Percentiles rank a stretch among this genome's conserved stretches.
phyloP scores from a whole-genome alignment of 1,140 invertebrate genomes.

The Hycleus phaleratus region DNA sequence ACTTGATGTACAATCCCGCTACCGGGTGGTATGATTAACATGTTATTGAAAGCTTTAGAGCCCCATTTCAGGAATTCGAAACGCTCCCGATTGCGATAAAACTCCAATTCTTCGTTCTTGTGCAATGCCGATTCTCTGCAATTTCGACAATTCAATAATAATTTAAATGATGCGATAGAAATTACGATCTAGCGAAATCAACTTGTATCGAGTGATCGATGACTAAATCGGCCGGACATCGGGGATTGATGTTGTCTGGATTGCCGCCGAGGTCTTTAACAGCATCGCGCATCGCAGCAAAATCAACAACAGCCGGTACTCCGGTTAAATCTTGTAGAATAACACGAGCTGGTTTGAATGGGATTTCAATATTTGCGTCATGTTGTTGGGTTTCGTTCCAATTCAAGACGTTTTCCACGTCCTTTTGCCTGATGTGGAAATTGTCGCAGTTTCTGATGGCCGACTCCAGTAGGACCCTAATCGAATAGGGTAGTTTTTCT shows the following conservation, averaged over 20 bases:
- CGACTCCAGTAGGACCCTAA: conserved; percentile 89
- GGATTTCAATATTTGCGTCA: conserved; percentile 77
- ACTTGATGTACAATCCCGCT: conserved; percentile 98
- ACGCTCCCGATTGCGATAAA: conserved; percentile 92
- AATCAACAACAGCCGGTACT: conserved; percentile 97
- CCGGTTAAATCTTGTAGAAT: conserved; percentile 95
- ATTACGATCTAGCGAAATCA: conserved; percentile 83
- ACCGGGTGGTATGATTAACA: conserved; percentile 96
- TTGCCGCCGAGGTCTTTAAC: conserved; percentile 79
- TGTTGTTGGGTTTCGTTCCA: conserved; percentile 74
- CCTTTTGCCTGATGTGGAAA: conserved; percentile 77
- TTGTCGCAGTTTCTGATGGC: conserved; percentile 94
- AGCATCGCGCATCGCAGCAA: conserved; percentile 97
- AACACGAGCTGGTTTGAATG: conserved; percentile 92
- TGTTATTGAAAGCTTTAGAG: conserved; percentile 89
- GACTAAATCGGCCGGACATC: conserved; percentile 94
- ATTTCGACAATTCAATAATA: background rate
- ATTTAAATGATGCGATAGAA: conserved; percentile 18
- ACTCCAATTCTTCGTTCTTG: conserved; percentile 94
- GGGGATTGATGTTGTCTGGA: conserved; percentile 91
- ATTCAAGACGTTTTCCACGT: conserved; percentile 86
- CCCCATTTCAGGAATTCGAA: conserved; percentile 98
- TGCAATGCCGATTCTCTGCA: conserved; percentile 75
- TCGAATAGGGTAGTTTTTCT: conserved; percentile 86
- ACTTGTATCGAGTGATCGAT: conserved; percentile 99